Evolutionary conservation across 1,140 invertebrate genomes (phyloP), one percentile per base, ranked within the genome.

Genomic region (Cherax quadricarinatus): DNA sequence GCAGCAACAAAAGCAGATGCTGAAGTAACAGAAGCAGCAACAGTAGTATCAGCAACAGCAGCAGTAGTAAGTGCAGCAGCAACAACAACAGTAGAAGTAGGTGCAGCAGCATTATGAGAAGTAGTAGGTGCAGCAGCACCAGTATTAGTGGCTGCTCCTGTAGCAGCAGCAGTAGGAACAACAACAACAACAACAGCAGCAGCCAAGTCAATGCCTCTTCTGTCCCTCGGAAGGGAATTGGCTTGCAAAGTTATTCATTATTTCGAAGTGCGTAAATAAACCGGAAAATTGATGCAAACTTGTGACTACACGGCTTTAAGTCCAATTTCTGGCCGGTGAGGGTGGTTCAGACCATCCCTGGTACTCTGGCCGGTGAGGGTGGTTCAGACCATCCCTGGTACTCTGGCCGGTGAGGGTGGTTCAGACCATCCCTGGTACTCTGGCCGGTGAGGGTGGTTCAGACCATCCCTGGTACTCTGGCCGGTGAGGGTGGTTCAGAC

Each of bases 191-290:
- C 9, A 10, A 1, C 9, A 84, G 49, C 5, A 48, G 16, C 24
- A 12, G 14, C 24, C 75, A 24, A 48, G 4, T 4, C 53, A 9
- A 9, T 14, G 53, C n/a, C 18, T 14, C 24, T 18, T 10, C n/a
- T 16, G 14, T 14, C 4, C 3, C 49, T 18, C 18, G 14, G 16
- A 30, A 12, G 21, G 49, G 41, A 18, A 80, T 80, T 80, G 30
- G 3, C 18, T 70, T 18, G 66, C 66, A 70, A 70, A 70, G 66
- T 70, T 70, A 70, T 70, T 70, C 66, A 70, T 70, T 70, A 70
- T 70, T 70, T 70, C 66, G 16, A 70, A n/a, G 66, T 70, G 66
- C 66, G 66, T 70, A 70, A 70, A 70, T 70, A 70, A 70, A 70
- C 66, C 66, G 66, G 66, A 70, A 70, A 70, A 70, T 70, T 70